Conservation (phyloP, 2,888 invertebrate genomes). For the Mellilla xanthometata region DNA sequence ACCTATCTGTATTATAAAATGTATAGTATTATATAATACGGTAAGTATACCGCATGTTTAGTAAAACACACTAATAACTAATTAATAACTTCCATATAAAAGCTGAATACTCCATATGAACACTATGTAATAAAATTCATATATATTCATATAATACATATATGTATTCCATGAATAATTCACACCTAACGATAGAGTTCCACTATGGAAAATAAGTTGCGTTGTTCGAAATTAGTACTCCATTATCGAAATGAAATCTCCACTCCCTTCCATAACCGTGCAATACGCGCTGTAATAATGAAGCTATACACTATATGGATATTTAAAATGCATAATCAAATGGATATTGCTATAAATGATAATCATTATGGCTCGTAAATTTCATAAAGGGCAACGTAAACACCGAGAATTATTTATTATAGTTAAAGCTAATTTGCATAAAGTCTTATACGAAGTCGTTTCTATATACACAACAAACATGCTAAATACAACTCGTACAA, state of each 20-base stretch:
- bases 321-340: neutral
- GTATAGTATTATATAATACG: too few species aligned
- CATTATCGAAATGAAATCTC: conserved; percentile 48
- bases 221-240: conserved; percentile 36
- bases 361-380: conserved; percentile 4
- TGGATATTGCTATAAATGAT: conserved; percentile 4
- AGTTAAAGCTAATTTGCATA: conserved; percentile 27
- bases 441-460: conserved; percentile 18
- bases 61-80: too few species aligned
- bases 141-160: too few species aligned
- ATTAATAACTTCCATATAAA: too few species aligned
- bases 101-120: too few species aligned
- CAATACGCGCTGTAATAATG: conserved; percentile 14
- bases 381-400: conserved; percentile 1
- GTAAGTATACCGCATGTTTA: too few species aligned
- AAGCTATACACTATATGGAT: neutral
- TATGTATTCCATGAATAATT: too few species aligned
- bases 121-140: too few species aligned
- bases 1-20: too few species aligned
- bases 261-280: conserved; percentile 30
- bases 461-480: neutral
- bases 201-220: conserved; percentile 22
- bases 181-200: conserved; percentile 1
- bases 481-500: conserved; percentile 24
- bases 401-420: neutral